Evolutionary conservation across 1,140 invertebrate genomes (phyloP), one percentile per base, ranked within the genome.

Genomic region (Habropoda laboriosa): DNA sequence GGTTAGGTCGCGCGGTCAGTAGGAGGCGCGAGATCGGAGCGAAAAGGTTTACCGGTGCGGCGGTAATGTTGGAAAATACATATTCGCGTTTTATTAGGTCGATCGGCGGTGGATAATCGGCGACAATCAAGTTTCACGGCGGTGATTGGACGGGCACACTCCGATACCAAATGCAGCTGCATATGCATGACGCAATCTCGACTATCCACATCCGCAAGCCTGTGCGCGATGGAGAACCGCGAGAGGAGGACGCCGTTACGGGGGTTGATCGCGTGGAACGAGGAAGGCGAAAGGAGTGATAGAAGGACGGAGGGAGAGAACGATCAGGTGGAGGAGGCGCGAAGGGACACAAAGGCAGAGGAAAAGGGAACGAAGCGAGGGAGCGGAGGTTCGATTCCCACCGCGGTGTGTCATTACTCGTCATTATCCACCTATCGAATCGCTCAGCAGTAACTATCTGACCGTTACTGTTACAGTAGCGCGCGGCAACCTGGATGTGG

Each of bases 151-250:
- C 87, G 75, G 72, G 86, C 82, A 79, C 79, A 88, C 86, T 85
- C 83, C 85, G 76, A 88, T 89, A 87, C 88, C 88, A 91, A 90
- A 90, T 91, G 84, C 89, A 89, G 83, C 91, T 91, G 90, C 90
- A 92, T 92, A 92, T 92, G 90, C 89, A 92, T 92, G 90, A 90
- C 87, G 90, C 89, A 92, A 92, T 92, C 90, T 92, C 90, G 88
- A 24, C 64, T 90, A 90, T 89, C 90, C 88, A 87, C 81, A 88
- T 89, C 82, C 86, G 67, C 85, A 81, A 68, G 61, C 66, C 55
- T 38, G 73, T 60, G 51, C 57, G 73, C 60, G 53, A 60, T 24
- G n/a, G 63, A 75, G 72, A 58, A 35, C 18, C 61, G 72, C 7
- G 49, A 32, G 40, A 74, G 38, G 40, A 70, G 82, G 61, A 70